These are phyloP conservation scores for Mnemiopsis leidyi DNA, from an alignment of 37 sponge, comb jelly and placozoan species.

Conservation along the genomic window DNA sequence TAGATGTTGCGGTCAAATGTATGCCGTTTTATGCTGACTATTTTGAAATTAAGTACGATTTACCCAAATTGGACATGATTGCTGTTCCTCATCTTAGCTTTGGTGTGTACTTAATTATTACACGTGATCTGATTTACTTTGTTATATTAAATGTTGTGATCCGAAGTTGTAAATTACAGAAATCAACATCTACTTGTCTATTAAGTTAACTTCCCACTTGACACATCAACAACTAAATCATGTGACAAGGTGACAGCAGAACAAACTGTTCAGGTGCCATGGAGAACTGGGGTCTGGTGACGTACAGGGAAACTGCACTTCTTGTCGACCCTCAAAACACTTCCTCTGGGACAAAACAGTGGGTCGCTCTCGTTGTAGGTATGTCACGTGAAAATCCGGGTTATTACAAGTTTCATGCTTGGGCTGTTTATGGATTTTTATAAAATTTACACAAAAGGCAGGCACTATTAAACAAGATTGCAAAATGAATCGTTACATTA, in stretches of 20 bases:
- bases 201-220: too few species aligned
- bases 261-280: conserved; percentile 72
- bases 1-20: conserved; percentile 44
- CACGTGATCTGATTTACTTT: background rate
- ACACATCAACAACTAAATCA: too few species aligned
- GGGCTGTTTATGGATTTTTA: too few species aligned
- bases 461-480: too few species aligned
- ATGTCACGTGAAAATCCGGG: background rate
- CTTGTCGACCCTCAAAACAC: conserved; percentile 83
- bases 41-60: conserved; percentile 29
- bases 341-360: conserved; percentile 75
- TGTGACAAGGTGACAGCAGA: background rate
- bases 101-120: background rate
- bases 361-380: conserved; percentile 92
- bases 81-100: conserved; percentile 20
- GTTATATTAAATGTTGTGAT: background rate
- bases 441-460: too few species aligned
- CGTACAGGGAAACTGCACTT: conserved; percentile 80
- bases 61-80: conserved; percentile 54
- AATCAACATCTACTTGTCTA: too few species aligned
- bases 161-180: too few species aligned
- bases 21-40: conserved; percentile 62
- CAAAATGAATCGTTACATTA: too few species aligned
- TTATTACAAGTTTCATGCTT: too few species aligned
- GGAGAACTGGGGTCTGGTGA: conserved; percentile 88